Conservation (phyloP, 2,113 vertebrate species). For the Prunella fulvescens region DNA sequence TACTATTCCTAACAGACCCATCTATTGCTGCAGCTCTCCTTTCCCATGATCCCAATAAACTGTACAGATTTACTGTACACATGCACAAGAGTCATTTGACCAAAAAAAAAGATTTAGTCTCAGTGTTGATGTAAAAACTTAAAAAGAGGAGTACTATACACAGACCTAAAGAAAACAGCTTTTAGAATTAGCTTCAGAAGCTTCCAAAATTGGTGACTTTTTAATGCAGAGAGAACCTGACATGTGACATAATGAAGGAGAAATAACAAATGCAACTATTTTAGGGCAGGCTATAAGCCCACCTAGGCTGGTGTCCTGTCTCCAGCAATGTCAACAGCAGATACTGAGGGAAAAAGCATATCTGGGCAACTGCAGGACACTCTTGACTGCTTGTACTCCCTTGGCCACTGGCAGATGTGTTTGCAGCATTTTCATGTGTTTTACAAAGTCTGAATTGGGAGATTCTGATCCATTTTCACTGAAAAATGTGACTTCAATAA, state of each 20-base stretch:
- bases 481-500: neutral
- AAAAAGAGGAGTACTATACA: neutral
- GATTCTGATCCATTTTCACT: neutral
- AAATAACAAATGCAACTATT: neutral
- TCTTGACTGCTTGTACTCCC: neutral
- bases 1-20: neutral
- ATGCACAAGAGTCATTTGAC: neutral
- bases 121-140: fast-evolving
- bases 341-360: neutral
- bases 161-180: neutral
- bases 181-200: neutral
- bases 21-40: neutral
- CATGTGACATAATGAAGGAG: neutral
- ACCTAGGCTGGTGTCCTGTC: neutral
- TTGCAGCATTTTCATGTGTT: neutral
- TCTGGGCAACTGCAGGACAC: neutral
- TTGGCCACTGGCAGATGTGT: neutral
- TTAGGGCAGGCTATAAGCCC: neutral
- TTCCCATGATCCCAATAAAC: neutral
- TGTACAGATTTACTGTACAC: neutral
- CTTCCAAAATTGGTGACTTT: neutral
- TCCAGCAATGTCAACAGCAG: neutral
- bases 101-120: neutral
- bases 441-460: neutral
- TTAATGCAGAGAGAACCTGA: neutral